Conservation (phyloP, 1,140 invertebrate species). For the Drosophila willistoni region DNA sequence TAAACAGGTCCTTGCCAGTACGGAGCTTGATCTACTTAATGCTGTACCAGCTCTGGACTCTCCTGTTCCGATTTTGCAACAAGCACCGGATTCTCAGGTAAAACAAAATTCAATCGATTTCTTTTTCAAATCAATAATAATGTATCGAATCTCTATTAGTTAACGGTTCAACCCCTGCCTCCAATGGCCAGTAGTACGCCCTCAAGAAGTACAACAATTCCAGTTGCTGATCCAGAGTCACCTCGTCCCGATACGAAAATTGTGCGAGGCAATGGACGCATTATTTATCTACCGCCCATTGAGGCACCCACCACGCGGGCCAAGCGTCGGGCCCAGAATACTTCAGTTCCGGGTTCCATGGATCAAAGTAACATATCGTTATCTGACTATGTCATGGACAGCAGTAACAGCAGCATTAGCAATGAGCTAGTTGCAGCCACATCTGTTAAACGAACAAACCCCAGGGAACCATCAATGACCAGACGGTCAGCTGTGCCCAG, state of each 20-base stretch:
- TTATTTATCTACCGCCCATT: conserved; percentile 90
- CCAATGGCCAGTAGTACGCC: conserved; percentile 67
- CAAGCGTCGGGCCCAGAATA: conserved; percentile 77
- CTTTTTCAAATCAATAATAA: neutral
- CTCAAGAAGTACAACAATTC: conserved; percentile 21
- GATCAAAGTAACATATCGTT: conserved; percentile 45
- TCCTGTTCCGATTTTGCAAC: conserved; percentile 13
- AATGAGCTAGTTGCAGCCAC: conserved; percentile 26
- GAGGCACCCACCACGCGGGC: conserved; percentile 89
- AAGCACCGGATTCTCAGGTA: conserved; percentile 24
- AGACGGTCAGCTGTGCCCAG: conserved; percentile 37
- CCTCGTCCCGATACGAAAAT: conserved; percentile 85
- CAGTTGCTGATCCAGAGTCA: neutral
- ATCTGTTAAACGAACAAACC: conserved; percentile 27
- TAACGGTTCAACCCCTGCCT: conserved; percentile 6
- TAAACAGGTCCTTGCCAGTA: conserved; percentile 84
- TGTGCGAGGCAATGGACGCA: conserved; percentile 87
- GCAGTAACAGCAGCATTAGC: conserved; percentile 46
- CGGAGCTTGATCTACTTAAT: conserved; percentile 52
- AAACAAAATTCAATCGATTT: neutral
- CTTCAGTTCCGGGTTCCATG: conserved; percentile 20
- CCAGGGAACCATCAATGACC: conserved; percentile 44
- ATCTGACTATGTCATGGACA: conserved; percentile 44
- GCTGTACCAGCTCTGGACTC: conserved; percentile 22
- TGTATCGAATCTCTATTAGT: neutral